Base-by-base conservation (phyloP, 2,888 invertebrate genomes). In the Boloria euphrosyne region DNA sequence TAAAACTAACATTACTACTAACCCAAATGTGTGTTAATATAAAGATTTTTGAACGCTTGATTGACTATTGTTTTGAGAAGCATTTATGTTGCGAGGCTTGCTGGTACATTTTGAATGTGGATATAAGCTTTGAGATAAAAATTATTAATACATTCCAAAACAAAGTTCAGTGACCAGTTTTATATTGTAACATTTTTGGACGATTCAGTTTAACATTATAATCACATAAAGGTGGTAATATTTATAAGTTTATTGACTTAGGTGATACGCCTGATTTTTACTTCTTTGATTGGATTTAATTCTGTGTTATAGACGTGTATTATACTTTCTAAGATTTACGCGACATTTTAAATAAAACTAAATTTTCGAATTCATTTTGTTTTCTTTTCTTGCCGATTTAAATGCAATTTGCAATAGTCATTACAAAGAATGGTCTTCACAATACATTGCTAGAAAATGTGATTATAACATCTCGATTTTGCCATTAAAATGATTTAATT, bases 1-100 rank as follows among this genome's bases (percentile, higher is more conserved):
- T 52, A 58, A 73, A 68, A 64, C 50, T 66, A 70, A 62, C 66
- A 72, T 66, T 57, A 65, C 31, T 73, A 73, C 71, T 76, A 75
- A 76, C 78, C 78, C 63, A 75, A 68, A 76, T 75, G 72, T n/a
- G 5, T 50, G 57, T 51, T 49, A 43, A 22, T 59, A 47, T n/a
- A 22, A 47, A 47, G n/a, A n/a, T 47, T 52, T 52, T 47, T 44
- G 58, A 27, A 49, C 14, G 31, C 49, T 6, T 59, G 17, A 59
- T 38, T 31, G 31, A 38, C 14, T 17, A 49, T 7, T 59, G 59
- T 59, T 59, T 49, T 49, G 7, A 17, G 47, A 59, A 31, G 6
- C 22, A 10, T 38, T 38, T 38, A 1, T 10, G n/a, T 14, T 55
- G n/a, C n/a, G 5, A 27, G 10, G 44, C 46, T 46, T 17, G 31